Percentiles rank a stretch among this genome's conserved stretches.
Conservation (phyloP, 2,888 invertebrate genomes). For the Dolichomitus sp. region DNA sequence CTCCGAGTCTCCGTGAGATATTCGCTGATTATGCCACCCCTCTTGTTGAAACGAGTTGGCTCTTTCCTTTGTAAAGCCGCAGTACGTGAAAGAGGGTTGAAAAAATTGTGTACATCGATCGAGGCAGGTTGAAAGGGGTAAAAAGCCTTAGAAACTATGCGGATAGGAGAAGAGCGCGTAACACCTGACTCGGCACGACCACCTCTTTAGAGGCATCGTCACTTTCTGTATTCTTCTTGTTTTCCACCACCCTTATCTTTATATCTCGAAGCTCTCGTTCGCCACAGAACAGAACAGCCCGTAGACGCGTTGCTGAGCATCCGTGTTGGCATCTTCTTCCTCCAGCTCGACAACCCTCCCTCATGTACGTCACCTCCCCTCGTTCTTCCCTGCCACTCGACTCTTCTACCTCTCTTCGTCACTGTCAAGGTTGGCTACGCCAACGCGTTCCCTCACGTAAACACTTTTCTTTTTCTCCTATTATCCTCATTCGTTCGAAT, state of each 20-base stretch:
- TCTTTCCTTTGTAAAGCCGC: slow-evolving; percentile 1
- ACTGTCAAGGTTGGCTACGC: slow-evolving; percentile 57
- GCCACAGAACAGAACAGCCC: not conserved
- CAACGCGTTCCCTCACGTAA: slow-evolving; percentile 15
- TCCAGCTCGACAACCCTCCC: slow-evolving; percentile 26
- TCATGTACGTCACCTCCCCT: slow-evolving; percentile 3
- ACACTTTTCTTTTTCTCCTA: slow-evolving; percentile 4
- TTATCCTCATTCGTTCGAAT: not conserved
- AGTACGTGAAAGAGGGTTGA: not conserved
- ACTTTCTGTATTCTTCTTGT: slow-evolving; percentile 27
- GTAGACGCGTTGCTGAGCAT: slow-evolving; percentile 35
- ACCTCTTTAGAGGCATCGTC: slow-evolving; percentile 23
- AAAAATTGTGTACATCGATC: slow-evolving; percentile 37
- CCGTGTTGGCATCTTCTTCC: slow-evolving; percentile 37
- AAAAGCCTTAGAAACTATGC: not conserved
- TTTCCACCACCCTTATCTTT: slow-evolving; percentile 35
- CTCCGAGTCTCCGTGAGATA: not conserved
- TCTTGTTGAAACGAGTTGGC: not conserved
- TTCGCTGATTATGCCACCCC: slow-evolving; percentile 10
- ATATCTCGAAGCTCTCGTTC: slow-evolving; percentile 34
- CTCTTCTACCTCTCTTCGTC: slow-evolving; percentile 36
- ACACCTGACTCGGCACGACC: slow-evolving; percentile 43
- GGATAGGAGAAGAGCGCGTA: slow-evolving; percentile 5
- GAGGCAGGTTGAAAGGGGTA: not conserved
- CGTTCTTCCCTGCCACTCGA: slow-evolving; percentile 25